Base-by-base conservation (phyloP, 1,140 invertebrate species). In the Paracyclopina nana region DNA sequence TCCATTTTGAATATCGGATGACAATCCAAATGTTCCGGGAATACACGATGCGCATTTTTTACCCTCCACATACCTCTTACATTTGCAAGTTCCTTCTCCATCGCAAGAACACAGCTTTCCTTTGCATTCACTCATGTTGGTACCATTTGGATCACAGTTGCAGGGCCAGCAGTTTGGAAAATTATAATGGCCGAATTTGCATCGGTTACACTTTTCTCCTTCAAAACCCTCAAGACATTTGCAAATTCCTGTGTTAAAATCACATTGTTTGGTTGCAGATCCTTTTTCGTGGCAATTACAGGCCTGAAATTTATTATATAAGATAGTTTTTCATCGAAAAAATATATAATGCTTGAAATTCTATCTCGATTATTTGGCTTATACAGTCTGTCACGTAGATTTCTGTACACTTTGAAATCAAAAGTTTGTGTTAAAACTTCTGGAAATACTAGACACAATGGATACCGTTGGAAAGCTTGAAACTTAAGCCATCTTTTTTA, bases 101-200 rank as follows among this genome's bases (percentile, higher is more conserved):
- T n/a, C 12, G 5, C 28, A n/a, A 41, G 16, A 1, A 50, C 31
- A 52, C 11, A 11, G 28, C 12, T 14, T 26, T 42, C 18, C 12
- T 55, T 31, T 29, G 52, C 40, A 30, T 48, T 25, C 53, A 61
- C 56, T 79, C 77, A 67, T 85, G 8, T 5, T 61, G 0, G 80
- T 81, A 26, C 85, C 83, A 1, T 73, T 68, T 0, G 60, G 38
- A 58, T 80, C 66, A 62, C 88, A 94, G 41, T 74, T 71, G 62
- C 88, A 94, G 8, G 74, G 74, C 26, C 73, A 68, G 62, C 94
- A 98, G 27, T 75, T 71, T 0, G 90, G 87, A 65, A 85, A 92
- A 8, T 85, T 85, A 62, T 78, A 92, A 63, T 81, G 84, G 0
- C 87, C 88, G 31, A 72, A 67, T 4, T 74, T 70, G 60, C 94